These are phyloP conservation scores for Aquatica leii DNA, from an alignment of 2,888 invertebrate species.

Conservation along the genomic window DNA sequence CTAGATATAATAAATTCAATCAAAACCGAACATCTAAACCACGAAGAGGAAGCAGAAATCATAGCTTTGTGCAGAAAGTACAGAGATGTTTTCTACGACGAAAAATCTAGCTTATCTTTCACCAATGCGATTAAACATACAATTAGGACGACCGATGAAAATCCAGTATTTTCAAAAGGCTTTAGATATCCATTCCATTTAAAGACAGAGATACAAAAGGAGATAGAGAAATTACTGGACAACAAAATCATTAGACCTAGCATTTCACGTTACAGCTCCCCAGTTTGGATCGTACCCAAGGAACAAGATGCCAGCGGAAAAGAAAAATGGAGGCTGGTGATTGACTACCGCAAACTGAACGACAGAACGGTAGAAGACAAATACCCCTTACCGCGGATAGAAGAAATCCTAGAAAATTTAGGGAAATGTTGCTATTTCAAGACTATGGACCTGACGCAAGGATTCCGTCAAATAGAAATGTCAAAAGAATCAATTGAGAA, in stretches of 20 bases:
- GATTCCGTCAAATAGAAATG: constrained; percentile 49
- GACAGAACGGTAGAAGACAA: too few species aligned
- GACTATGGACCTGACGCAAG: constrained; percentile 48
- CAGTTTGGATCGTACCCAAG: not conserved
- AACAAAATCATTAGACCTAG: not conserved
- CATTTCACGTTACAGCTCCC: too few species aligned
- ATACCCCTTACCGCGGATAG: too few species aligned
- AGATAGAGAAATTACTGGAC: too few species aligned
- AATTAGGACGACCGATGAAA: constrained; percentile 11
- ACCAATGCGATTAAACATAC: constrained; percentile 16
- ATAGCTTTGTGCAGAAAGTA: constrained; percentile 5
- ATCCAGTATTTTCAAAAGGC: constrained; percentile 4
- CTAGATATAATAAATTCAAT: constrained; percentile 1
- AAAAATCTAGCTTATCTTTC: constrained; percentile 9
- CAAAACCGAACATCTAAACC: constrained; percentile 14
- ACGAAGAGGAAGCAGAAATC: constrained; percentile 9
- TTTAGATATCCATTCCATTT: constrained; percentile 11
- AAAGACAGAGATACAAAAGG: too few species aligned
- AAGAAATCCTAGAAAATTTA: constrained; percentile 54
- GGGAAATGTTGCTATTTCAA: constrained; percentile 40
- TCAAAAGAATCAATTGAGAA: too few species aligned
- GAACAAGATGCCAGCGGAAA: constrained; percentile 13
- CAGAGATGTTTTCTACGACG: constrained; percentile 13
- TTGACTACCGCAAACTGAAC: constrained; percentile 23
- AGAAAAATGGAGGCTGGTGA: constrained; percentile 17